A percentile compares a stretch with the other conserved stretches of the same genome.
Evolutionary conservation across 2,113 vertebrate species (phyloP).

Genomic region (Micronycteris hirsuta): DNA sequence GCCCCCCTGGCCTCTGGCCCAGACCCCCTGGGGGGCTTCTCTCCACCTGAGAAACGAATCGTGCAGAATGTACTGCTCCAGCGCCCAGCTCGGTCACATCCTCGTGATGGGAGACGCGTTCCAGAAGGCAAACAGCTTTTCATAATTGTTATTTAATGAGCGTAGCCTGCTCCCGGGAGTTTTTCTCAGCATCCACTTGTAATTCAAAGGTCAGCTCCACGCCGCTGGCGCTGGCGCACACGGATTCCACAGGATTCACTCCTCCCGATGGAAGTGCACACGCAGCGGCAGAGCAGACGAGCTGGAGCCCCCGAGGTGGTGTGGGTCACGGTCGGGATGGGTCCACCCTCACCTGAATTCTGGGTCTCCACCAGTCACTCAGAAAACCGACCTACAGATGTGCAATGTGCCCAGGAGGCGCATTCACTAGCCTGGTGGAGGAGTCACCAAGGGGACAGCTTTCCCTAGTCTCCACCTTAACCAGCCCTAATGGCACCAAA

Average conservation of each 20-base stretch:
- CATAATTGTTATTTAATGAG: constrained; percentile 71
- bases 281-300: not conserved
- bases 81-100: constrained; percentile 32
- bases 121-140: constrained; percentile 66
- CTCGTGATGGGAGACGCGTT: constrained; percentile 66
- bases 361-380: not conserved
- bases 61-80: constrained; percentile 17
- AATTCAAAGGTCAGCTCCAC: constrained; percentile 60
- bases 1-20: not conserved
- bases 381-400: not conserved
- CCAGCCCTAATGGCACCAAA: constrained; percentile 25
- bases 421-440: not conserved
- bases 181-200: constrained; percentile 58
- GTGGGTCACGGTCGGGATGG: not conserved
- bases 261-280: constrained; percentile 59
- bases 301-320: not conserved
- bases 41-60: constrained; percentile 35
- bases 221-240: not conserved
- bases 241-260: constrained; percentile 50
- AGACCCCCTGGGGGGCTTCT: not conserved
- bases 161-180: constrained; percentile 54
- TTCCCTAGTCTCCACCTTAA: not conserved
- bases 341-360: constrained; percentile 18
- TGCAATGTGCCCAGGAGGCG: not conserved
- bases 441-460: not conserved